Evolutionary conservation across 2,888 invertebrate species (phyloP).

Genomic region (Idaea straminata): DNA sequence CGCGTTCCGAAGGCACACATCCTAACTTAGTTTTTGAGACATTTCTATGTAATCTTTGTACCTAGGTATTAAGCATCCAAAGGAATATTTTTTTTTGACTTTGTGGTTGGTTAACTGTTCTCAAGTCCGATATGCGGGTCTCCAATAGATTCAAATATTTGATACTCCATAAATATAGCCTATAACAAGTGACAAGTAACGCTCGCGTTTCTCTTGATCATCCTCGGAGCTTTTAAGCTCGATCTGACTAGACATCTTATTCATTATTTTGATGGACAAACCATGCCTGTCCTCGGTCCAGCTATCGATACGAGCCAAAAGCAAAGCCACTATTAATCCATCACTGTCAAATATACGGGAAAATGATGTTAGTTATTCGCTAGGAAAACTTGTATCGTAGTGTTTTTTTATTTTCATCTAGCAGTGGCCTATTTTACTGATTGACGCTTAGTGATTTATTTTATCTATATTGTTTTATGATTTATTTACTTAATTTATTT

Average conservation of each 20-base stretch:
- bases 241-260: constrained; percentile 8
- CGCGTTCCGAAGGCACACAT: no score
- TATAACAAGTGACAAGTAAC: no score
- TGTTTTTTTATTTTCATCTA: neutral
- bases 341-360: constrained; percentile 23
- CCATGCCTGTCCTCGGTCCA: constrained; percentile 13
- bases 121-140: no score
- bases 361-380: constrained; percentile 11
- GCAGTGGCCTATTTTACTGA: neutral
- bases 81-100: no score
- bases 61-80: no score
- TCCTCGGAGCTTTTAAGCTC: no score
- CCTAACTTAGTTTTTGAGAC: no score
- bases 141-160: no score
- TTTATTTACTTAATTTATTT: neutral
- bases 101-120: no score
- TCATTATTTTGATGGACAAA: constrained; percentile 24
- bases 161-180: no score
- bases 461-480: neutral
- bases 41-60: no score
- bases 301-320: constrained; percentile 16
- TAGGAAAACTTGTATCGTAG: neutral
- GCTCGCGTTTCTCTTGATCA: no score
- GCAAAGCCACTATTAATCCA: constrained; percentile 24
- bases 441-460: neutral